These are phyloP conservation scores for Pterocles burchelli DNA, from an alignment of 2,113 vertebrate genomes.

Conservation along the genomic window DNA sequence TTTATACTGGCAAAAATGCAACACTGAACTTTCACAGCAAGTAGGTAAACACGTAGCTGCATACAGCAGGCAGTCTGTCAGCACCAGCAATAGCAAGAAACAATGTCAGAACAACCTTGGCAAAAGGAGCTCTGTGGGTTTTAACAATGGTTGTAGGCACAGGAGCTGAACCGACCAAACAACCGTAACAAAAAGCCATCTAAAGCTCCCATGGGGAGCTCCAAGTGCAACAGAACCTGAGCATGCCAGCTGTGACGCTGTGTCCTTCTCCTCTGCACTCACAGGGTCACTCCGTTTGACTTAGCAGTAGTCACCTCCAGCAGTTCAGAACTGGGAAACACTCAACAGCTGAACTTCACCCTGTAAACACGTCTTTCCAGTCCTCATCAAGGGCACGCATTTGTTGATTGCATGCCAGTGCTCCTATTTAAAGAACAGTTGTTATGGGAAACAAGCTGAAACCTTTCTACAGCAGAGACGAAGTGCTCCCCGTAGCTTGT, in stretches of 20 bases:
- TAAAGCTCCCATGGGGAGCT: neutral
- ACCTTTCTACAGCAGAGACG: neutral
- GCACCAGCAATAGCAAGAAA: neutral
- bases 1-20: neutral
- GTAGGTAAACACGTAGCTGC: neutral
- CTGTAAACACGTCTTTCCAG: neutral
- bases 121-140: neutral
- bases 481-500: neutral
- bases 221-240: rapidly evolving
- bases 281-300: neutral
- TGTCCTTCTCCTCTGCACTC: neutral
- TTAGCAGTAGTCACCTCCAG: neutral
- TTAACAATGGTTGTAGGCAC: neutral
- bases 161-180: neutral
- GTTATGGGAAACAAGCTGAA: slow-evolving; percentile 1
- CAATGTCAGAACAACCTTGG: slow-evolving; percentile 11
- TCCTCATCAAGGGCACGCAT: neutral
- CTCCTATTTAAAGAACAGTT: slow-evolving; percentile 34
- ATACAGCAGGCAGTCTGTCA: neutral
- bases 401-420: neutral
- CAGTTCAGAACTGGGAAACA: neutral
- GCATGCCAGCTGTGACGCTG: rapidly evolving
- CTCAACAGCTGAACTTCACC: neutral
- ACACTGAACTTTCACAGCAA: neutral
- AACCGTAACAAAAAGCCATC: neutral